Percentiles rank a stretch among this genome's conserved stretches.
phyloP scores from a whole-genome alignment of 2,113 vertebrate species.

The Speoplatyrhinus poulsoni region DNA sequence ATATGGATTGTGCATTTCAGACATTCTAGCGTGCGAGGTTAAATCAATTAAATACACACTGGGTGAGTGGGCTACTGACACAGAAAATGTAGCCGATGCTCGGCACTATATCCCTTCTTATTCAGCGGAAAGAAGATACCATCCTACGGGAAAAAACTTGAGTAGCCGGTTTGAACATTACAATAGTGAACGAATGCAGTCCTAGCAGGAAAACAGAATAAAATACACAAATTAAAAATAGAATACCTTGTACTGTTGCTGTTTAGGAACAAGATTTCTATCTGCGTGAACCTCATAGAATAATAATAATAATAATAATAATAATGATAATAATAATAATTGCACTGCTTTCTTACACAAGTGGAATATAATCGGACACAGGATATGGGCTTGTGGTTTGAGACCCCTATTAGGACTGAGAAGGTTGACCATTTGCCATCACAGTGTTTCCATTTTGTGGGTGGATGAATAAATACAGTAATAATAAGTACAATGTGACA shows the following conservation, averaged over 20 bases:
- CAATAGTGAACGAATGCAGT: constrained; percentile 78
- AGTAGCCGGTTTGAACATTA: constrained; percentile 73
- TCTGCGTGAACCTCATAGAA: constrained; percentile 46
- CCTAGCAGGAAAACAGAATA: constrained; percentile 73
- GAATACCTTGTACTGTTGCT: constrained; percentile 41
- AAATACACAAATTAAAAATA: constrained; percentile 62
- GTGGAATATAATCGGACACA: constrained; percentile 72
- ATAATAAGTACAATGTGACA: too few species aligned
- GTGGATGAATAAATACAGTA: too few species aligned
- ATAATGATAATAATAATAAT: constrained; percentile 71
- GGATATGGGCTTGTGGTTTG: constrained; percentile 54
- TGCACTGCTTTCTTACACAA: constrained; percentile 80
- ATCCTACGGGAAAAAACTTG: constrained; percentile 66
- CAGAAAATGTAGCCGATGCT: constrained; percentile 66
- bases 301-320: constrained; percentile 60
- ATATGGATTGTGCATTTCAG: constrained; percentile 85
- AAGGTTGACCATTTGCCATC: constrained; percentile 11
- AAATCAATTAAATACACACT: constrained; percentile 82
- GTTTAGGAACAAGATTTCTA: constrained; percentile 31
- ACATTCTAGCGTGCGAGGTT: constrained; percentile 83
- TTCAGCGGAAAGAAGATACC: constrained; percentile 69
- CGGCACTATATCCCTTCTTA: constrained; percentile 73
- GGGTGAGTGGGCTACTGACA: constrained; percentile 77
- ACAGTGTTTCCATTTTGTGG: too few species aligned
- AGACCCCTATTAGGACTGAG: constrained; percentile 46